Evolutionary conservation across 2,888 invertebrate genomes (phyloP).

Genomic region (Congeria kusceri): DNA sequence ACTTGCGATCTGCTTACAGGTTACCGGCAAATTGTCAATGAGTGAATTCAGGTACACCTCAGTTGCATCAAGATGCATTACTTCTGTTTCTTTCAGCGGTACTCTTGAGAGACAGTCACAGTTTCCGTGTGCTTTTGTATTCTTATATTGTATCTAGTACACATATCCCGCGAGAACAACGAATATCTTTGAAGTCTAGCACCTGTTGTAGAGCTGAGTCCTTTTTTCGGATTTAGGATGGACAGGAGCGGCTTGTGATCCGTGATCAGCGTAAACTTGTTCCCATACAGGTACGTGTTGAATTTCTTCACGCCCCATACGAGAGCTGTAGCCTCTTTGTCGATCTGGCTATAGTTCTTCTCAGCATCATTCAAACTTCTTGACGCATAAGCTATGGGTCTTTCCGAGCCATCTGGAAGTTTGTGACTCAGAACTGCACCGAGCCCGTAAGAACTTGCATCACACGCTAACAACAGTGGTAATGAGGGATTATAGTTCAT

Average conservation of each 20-base stretch:
- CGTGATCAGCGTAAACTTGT: slow-evolving; percentile 80
- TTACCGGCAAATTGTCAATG: slow-evolving; percentile 74
- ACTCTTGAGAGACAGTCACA: slow-evolving; percentile 53
- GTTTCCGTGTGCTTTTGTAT: slow-evolving; percentile 51
- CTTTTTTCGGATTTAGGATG: slow-evolving; percentile 58
- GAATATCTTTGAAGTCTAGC: slow-evolving; percentile 51
- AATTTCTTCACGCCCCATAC: slow-evolving; percentile 84
- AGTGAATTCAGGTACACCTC: slow-evolving; percentile 45
- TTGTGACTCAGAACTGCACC: slow-evolving; percentile 77
- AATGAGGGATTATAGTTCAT: slow-evolving; percentile 78
- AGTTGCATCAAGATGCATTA: slow-evolving; percentile 14
- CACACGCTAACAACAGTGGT: slow-evolving; percentile 80
- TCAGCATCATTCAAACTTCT: slow-evolving; percentile 84
- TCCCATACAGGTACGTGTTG: slow-evolving; percentile 83
- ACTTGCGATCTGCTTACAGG: slow-evolving; percentile 16
- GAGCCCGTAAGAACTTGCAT: slow-evolving; percentile 82
- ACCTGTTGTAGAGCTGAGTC: slow-evolving; percentile 56
- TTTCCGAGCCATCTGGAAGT: slow-evolving; percentile 31
- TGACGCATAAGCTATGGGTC: slow-evolving; percentile 80
- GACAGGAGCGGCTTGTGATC: slow-evolving; percentile 63
- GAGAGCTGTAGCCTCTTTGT: slow-evolving; percentile 84
- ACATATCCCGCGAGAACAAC: slow-evolving; percentile 23
- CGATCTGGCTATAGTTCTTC: slow-evolving; percentile 82
- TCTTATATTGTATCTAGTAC: slow-evolving; percentile 40
- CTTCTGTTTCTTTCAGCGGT: slow-evolving; percentile 20